Evolutionary conservation across 2,888 invertebrate species (phyloP).

Genomic region (Eumerus sabulonum): DNA sequence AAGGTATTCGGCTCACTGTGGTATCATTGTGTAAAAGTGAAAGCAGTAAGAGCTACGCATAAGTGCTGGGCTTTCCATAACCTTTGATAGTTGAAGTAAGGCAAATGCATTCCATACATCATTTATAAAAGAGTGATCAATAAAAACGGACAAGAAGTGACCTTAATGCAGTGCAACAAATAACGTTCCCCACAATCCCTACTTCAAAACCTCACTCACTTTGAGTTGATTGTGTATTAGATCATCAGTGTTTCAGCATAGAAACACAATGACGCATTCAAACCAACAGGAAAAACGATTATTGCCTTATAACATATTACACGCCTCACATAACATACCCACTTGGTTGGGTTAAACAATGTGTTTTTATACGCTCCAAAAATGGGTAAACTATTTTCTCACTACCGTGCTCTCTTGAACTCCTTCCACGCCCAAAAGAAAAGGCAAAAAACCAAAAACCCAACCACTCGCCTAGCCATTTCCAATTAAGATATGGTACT

Average conservation of each 20-base stretch:
- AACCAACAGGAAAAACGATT: slow-evolving; percentile 21
- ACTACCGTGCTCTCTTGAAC: slow-evolving; percentile 11
- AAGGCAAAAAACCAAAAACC: slow-evolving; percentile 9
- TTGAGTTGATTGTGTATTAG: slow-evolving; percentile 18
- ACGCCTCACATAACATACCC: slow-evolving; percentile 36
- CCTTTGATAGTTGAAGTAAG: no score
- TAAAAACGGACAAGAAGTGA: no score
- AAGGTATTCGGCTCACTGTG: no score
- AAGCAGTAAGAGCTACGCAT: no score
- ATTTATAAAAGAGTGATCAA: no score
- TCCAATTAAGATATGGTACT: slow-evolving; percentile 25
- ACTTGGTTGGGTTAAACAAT: slow-evolving; percentile 37
- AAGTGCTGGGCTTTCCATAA: no score
- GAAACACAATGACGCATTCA: no score
- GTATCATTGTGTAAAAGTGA: no score
- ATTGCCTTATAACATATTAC: slow-evolving; percentile 30
- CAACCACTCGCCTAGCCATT: slow-evolving; percentile 27
- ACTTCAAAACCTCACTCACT: no score
- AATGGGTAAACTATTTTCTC: slow-evolving; percentile 55
- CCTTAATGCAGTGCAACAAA: no score
- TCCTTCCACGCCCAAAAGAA: background rate
- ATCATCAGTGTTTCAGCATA: slow-evolving; percentile 10
- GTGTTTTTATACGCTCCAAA: slow-evolving; percentile 45
- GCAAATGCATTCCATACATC: no score
- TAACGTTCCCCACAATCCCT: no score